Evolutionary conservation across 2,888 invertebrate genomes (phyloP), one percentile per base, ranked within the genome.

Genomic region (Elysia crispata): DNA sequence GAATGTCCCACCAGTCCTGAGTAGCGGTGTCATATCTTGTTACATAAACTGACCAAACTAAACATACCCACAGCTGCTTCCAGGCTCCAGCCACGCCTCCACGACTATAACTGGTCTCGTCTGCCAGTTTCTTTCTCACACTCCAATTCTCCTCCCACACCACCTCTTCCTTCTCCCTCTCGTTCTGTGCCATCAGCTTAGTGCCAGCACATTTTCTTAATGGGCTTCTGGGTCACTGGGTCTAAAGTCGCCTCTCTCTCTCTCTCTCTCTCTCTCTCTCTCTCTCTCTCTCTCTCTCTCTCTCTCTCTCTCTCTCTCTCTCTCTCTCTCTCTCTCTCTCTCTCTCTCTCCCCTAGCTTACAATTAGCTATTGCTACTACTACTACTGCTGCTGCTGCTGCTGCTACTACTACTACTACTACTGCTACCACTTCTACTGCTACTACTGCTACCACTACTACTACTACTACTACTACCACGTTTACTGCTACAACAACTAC

Each of bases 371-470:
- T n/a, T 50, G 50, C 23, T 50, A 73, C 50, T 50, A 73, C 50
- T 54, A 50, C 49, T 20, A 23, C n/a, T 1, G 25, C 6, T n/a
- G 25, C 18, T 3, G 50, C 50, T 50, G 23, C 73, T 50, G 50
- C 73, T 50, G 50, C 73, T 73, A 73, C 73, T 50, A 50, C 50
- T 50, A 50, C 50, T 41, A 50, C 73, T 73, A 50, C 50, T 50
- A 73, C 50, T 50, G 50, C 73, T 50, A 73, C 50, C n/a, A 73
- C 73, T 50, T 50, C 73, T 73, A 73, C 73, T 50, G 50, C 50
- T 50, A 73, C 25, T 41, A 73, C 73, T 73, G n/a, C 50, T 50
- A 73, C 50, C n/a, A 73, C 73, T 50, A 73, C 23, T 50, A 73
- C 70, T 31, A 70, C 70, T 70, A 70, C 70, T 70, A 20, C 69